Conservation (phyloP, 1,140 invertebrate species). For the Pseudachorutes palmiensis region DNA sequence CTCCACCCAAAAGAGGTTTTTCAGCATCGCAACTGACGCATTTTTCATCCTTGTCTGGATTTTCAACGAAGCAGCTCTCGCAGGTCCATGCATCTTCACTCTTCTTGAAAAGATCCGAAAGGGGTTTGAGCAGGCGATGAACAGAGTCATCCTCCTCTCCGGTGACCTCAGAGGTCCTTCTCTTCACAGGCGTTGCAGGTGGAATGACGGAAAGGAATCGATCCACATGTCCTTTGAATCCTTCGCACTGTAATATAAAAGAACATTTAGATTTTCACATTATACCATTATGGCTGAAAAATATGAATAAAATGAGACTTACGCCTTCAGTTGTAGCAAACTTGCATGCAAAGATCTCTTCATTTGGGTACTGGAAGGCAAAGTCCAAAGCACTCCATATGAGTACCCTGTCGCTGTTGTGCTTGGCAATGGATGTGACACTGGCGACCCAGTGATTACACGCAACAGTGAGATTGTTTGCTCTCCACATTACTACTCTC, state of each 20-base stretch:
- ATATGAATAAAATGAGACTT: not conserved
- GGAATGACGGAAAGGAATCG: not conserved
- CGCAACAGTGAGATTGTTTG: constrained; percentile 64
- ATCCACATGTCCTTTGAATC: not conserved
- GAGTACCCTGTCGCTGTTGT: constrained; percentile 57
- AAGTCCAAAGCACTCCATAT: constrained; percentile 55
- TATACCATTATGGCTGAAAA: not conserved
- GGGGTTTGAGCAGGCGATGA: too few species aligned
- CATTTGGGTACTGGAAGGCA: not conserved
- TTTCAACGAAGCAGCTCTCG: too few species aligned
- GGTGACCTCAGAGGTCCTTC: too few species aligned
- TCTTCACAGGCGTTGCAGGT: too few species aligned
- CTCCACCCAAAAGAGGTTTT: too few species aligned
- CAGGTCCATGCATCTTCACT: too few species aligned
- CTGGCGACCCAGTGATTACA: constrained; percentile 61
- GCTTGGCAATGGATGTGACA: constrained; percentile 54
- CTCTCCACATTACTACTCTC: constrained; percentile 64
- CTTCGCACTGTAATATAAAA: not conserved
- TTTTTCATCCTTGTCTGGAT: too few species aligned
- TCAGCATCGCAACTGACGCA: too few species aligned
- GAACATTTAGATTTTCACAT: not conserved
- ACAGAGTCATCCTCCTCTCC: too few species aligned
- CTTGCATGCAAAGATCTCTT: not conserved
- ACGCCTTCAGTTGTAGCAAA: not conserved
- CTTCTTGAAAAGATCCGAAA: too few species aligned